These are phyloP conservation scores for Celastrina argiolus DNA, from an alignment of 2,888 invertebrate species.

Conservation along the genomic window DNA sequence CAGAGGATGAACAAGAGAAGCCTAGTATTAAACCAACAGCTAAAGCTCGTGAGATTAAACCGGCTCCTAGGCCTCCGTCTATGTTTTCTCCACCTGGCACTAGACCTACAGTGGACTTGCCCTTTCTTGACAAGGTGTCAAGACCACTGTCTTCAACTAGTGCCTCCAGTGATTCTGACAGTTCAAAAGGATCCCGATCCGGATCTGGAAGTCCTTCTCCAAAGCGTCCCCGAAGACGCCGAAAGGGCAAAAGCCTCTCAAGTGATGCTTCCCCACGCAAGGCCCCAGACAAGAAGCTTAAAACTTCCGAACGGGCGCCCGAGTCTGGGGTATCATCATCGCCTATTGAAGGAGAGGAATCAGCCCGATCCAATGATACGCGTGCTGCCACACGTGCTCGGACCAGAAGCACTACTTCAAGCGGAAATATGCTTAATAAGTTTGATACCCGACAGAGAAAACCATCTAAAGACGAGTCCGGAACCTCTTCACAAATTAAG, in stretches of 20 bases:
- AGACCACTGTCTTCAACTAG: slow-evolving; percentile 81
- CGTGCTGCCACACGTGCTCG: slow-evolving; percentile 79
- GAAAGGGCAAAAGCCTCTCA: slow-evolving; percentile 61
- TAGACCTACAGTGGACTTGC: slow-evolving; percentile 81
- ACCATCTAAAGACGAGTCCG: slow-evolving; percentile 64
- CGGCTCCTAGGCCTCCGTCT: slow-evolving; percentile 52
- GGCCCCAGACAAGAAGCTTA: slow-evolving; percentile 89
- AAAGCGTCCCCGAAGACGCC: slow-evolving; percentile 62
- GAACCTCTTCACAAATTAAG: slow-evolving; percentile 61
- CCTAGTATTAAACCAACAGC: slow-evolving; percentile 59
- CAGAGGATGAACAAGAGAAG: slow-evolving; percentile 77
- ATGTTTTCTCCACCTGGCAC: slow-evolving; percentile 68
- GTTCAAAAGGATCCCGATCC: slow-evolving; percentile 62
- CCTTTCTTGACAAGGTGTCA: slow-evolving; percentile 89
- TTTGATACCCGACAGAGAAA: slow-evolving; percentile 74
- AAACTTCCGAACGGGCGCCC: slow-evolving; percentile 89
- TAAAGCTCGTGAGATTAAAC: slow-evolving; percentile 68
- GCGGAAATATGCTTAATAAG: slow-evolving; percentile 82
- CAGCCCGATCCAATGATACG: slow-evolving; percentile 68
- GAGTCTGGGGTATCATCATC: slow-evolving; percentile 84
- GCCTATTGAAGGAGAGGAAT: slow-evolving; percentile 87
- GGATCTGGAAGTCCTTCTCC: slow-evolving; percentile 63
- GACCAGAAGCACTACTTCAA: slow-evolving; percentile 82
- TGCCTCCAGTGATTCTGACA: slow-evolving; percentile 80
- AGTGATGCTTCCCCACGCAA: slow-evolving; percentile 71